These are phyloP conservation scores for Hydropotes inermis DNA, from an alignment of 2,113 vertebrate genomes.

Conservation along the genomic window DNA sequence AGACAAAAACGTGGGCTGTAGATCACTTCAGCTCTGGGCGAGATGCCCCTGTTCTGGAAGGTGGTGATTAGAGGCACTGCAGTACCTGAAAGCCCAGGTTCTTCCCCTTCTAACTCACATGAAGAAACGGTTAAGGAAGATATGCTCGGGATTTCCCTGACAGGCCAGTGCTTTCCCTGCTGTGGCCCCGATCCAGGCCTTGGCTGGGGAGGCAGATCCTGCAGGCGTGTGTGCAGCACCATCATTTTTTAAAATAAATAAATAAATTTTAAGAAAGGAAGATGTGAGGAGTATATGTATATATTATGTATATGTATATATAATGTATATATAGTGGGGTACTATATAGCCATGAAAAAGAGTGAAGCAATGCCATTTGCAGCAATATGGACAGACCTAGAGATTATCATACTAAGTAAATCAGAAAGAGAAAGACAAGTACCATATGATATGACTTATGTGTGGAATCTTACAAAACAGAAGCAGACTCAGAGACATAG, in stretches of 20 bases:
- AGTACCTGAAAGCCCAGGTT: neutral
- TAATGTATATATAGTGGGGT: neutral
- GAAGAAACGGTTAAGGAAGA: conserved; percentile 19
- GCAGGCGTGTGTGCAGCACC: neutral
- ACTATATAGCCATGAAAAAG: neutral
- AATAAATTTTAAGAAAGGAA: neutral
- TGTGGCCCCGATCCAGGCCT: neutral
- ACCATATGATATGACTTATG: neutral
- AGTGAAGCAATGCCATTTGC: neutral
- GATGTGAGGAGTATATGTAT: neutral
- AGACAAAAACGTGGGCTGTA: neutral
- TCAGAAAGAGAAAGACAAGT: neutral
- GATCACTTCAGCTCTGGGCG: neutral
- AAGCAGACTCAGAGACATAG: neutral
- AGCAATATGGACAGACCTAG: neutral
- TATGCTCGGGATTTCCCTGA: neutral
- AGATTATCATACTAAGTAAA: neutral
- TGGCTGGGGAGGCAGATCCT: neutral
- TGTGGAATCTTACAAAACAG: neutral
- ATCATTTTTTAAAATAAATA: neutral
- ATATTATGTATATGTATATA: neutral
- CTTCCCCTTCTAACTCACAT: neutral
- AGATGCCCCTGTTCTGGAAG: neutral
- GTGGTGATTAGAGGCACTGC: neutral
- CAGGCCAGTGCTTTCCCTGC: neutral